Conservation (phyloP, 1,140 invertebrate genomes). For the Geopemphigus sp. region DNA sequence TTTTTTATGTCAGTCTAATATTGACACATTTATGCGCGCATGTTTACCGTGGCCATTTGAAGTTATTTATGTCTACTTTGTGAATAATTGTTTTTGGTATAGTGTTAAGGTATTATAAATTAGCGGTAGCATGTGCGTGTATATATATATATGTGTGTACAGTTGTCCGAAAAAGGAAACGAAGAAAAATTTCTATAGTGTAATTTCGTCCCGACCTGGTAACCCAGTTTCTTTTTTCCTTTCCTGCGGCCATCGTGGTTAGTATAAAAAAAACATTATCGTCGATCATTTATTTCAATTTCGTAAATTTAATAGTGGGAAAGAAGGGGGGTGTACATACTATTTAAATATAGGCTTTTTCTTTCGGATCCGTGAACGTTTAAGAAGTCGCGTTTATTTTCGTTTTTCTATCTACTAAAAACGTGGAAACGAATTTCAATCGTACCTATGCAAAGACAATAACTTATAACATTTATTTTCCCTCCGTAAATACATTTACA, state of each 20-base stretch:
- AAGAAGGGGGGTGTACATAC: no score
- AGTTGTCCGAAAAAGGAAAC: conserved; percentile 10
- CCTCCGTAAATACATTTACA: no score
- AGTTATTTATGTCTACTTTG: not conserved
- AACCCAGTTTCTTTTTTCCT: not conserved
- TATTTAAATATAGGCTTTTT: no score
- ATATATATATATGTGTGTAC: no score
- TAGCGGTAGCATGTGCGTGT: not conserved
- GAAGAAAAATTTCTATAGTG: not conserved
- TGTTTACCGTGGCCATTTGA: not conserved
- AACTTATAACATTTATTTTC: no score
- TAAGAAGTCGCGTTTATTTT: no score
- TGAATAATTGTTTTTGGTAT: not conserved
- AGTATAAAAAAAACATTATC: not conserved
- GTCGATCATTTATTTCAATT: no score
- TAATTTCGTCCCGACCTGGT: not conserved
- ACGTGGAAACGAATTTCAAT: no score
- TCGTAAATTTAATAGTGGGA: no score
- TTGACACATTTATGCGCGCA: conserved; percentile 11
- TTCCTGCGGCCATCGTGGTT: not conserved
- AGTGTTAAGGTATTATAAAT: not conserved
- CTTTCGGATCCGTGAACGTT: no score
- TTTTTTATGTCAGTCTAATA: conserved; percentile 13
- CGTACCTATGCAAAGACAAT: no score
- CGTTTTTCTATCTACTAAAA: no score